Evolutionary conservation across 2,888 invertebrate genomes (phyloP).

Genomic region (Plagodis pulveraria): DNA sequence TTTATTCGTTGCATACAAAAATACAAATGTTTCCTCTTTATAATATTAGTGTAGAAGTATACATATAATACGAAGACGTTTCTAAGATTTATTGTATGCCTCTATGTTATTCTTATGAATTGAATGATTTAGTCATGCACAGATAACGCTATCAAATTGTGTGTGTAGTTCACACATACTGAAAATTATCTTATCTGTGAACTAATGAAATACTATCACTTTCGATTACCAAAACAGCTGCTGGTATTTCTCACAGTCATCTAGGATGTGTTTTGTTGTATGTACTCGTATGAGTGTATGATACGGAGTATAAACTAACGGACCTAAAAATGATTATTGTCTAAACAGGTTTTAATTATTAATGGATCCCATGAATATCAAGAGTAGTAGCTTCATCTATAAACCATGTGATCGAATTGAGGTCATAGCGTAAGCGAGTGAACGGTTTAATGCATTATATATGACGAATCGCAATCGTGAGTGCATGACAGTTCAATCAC

Average conservation of each 20-base stretch:
- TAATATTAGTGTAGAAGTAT: no score
- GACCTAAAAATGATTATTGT: no score
- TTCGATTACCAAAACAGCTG: constrained; percentile 6
- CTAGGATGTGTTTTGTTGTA: no score
- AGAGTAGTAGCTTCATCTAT: constrained; percentile 6
- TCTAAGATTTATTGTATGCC: no score
- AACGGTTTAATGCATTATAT: constrained; percentile 50
- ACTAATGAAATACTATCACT: constrained; percentile 14
- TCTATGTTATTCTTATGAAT: constrained; percentile 1
- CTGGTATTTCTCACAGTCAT: constrained; percentile 2
- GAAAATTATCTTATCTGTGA: constrained; percentile 17
- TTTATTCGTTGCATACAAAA: no score
- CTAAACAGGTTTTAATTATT: neutral
- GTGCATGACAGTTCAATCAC: constrained; percentile 60
- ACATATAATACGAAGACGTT: no score
- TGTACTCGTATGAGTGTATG: no score
- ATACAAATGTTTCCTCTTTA: no score
- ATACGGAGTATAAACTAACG: no score
- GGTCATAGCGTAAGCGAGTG: constrained; percentile 47
- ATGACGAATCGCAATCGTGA: constrained; percentile 53
- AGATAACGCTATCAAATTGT: constrained; percentile 5
- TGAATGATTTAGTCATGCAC: constrained; percentile 5
- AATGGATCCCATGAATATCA: neutral
- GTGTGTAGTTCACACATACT: constrained; percentile 2
- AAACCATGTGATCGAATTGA: constrained; percentile 35